A percentile compares a stretch with the other conserved stretches of the same genome.
Conservation (phyloP, 2,797 vertebrate genomes). For the Rhodeus uyekii region DNA sequence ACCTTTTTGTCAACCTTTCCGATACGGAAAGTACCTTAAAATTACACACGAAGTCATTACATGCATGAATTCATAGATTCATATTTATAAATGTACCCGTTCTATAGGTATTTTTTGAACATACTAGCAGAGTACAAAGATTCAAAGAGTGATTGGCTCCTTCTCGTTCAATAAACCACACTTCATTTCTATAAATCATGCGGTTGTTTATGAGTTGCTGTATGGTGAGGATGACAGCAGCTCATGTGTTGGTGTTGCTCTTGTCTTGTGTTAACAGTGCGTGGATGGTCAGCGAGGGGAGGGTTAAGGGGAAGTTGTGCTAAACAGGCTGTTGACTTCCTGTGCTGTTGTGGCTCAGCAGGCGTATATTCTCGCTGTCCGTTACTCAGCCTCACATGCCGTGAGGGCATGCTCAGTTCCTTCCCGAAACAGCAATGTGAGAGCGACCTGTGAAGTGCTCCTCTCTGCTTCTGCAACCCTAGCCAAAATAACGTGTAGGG, state of each 20-base stretch:
- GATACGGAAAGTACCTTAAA: background rate
- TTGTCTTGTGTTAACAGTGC: conserved; percentile 4
- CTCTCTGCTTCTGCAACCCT: conserved; percentile 42
- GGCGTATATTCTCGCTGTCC: conserved; percentile 49
- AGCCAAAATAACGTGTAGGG: background rate
- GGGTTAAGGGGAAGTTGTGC: conserved; percentile 75
- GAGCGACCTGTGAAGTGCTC: conserved; percentile 19
- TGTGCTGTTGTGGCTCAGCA: conserved; percentile 56
- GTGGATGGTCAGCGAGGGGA: conserved; percentile 52
- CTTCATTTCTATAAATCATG: background rate
- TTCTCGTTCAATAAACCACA: background rate
- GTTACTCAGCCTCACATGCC: conserved; percentile 54
- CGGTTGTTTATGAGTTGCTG: background rate
- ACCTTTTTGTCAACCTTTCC: background rate
- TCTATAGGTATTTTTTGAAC: background rate
- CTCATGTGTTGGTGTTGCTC: background rate
- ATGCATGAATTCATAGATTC: background rate
- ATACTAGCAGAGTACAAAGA: background rate
- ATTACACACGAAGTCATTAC: background rate
- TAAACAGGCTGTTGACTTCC: conserved; percentile 63
- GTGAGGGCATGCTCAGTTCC: conserved; percentile 54
- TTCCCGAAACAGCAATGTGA: conserved; percentile 53
- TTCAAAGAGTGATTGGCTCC: background rate
- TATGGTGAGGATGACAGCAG: background rate
- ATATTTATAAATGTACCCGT: background rate